phyloP scores from a whole-genome alignment of 2,888 invertebrate species.

The Diploptera punctata region DNA sequence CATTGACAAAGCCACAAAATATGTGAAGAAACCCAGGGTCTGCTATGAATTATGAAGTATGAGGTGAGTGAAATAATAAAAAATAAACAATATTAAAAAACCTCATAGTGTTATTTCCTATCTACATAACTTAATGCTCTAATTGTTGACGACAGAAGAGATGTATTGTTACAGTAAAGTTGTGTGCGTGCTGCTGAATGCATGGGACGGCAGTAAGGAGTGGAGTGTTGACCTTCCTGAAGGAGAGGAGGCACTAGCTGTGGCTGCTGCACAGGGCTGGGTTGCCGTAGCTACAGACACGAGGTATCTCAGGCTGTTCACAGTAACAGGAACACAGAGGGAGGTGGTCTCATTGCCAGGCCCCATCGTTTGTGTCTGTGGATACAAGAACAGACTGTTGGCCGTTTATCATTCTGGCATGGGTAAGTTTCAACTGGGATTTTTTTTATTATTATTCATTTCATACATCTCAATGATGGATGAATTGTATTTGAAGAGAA shows the following conservation, averaged over 20 bases:
- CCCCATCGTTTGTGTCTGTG: constrained; percentile 71
- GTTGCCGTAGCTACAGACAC: constrained; percentile 80
- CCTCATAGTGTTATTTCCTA: too few relatives aligned
- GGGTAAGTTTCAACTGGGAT: too few relatives aligned
- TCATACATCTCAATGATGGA: too few relatives aligned
- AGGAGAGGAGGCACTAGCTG: constrained; percentile 76
- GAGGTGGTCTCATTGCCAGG: constrained; percentile 78
- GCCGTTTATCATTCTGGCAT: constrained; percentile 71
- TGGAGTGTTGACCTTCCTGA: constrained; percentile 83
- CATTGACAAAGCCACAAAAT: too few relatives aligned
- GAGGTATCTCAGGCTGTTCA: constrained; percentile 81
- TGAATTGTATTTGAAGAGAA: too few relatives aligned
- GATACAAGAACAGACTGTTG: constrained; percentile 65
- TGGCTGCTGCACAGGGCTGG: constrained; percentile 71
- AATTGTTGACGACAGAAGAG: too few relatives aligned
- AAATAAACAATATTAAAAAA: too few relatives aligned
- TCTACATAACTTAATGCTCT: too few relatives aligned
- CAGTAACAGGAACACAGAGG: constrained; percentile 86
- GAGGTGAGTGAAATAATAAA: too few relatives aligned
- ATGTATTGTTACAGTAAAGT: constrained; percentile 42
- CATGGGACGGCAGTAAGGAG: constrained; percentile 66
- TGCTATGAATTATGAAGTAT: too few relatives aligned
- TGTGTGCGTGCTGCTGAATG: constrained; percentile 42
- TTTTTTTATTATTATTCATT: too few relatives aligned
- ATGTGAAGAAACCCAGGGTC: too few relatives aligned